A percentile compares a stretch with the other conserved stretches of the same genome.
Evolutionary conservation across 2,888 invertebrate species (phyloP).

Genomic region (Fragum sueziense): DNA sequence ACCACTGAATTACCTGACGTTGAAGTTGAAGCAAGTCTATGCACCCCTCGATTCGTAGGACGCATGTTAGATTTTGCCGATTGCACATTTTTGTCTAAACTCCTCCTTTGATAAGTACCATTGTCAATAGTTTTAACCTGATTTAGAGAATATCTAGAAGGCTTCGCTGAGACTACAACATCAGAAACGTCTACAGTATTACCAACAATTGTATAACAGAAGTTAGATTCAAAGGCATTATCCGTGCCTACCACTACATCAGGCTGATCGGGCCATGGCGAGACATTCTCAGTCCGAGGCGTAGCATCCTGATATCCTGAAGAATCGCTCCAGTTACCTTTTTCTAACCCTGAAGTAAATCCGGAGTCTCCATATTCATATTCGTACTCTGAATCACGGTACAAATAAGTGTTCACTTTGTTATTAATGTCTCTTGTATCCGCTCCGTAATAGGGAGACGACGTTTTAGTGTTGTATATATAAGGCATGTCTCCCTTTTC

Average conservation of each 20-base stretch:
- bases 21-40: slow-evolving; percentile 22
- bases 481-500: slow-evolving; percentile 55
- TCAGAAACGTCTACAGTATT: background rate
- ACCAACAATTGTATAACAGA: slow-evolving; percentile 25
- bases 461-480: background rate
- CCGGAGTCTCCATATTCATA: slow-evolving; percentile 53
- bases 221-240: slow-evolving; percentile 65
- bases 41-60: slow-evolving; percentile 31
- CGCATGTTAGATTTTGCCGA: slow-evolving; percentile 18
- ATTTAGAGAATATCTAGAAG: background rate
- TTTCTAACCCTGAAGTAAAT: slow-evolving; percentile 52
- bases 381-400: slow-evolving; percentile 28
- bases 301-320: slow-evolving; percentile 48
- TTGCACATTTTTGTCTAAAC: background rate
- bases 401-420: background rate
- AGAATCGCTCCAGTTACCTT: slow-evolving; percentile 42
- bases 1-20: slow-evolving; percentile 26
- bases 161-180: background rate
- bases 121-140: background rate
- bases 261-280: slow-evolving; percentile 60
- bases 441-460: background rate
- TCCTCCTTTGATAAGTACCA: background rate
- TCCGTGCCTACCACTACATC: slow-evolving; percentile 32
- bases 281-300: slow-evolving; percentile 30
- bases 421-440: background rate